Evolutionary conservation across 1,140 invertebrate species (phyloP).

Genomic region (Portunus trituberculatus): DNA sequence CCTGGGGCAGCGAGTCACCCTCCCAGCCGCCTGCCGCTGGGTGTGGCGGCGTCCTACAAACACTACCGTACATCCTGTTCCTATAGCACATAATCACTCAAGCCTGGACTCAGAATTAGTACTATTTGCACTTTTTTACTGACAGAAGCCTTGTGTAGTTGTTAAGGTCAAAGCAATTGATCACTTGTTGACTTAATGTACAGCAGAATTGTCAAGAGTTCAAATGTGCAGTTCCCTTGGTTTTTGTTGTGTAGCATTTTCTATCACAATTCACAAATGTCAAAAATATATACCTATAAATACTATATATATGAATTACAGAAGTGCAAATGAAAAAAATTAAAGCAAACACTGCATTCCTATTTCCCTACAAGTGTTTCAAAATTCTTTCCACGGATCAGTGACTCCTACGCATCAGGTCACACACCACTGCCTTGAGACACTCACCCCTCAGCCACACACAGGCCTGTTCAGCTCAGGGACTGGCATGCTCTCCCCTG

Average conservation of each 20-base stretch:
- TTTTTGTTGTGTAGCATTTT: constrained; percentile 22
- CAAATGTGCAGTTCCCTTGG: constrained; percentile 10
- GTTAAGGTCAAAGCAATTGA: constrained; percentile 12
- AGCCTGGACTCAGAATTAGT: not conserved
- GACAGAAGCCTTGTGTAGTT: constrained; percentile 20
- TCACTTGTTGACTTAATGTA: not conserved
- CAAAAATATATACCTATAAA: too few species aligned
- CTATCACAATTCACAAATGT: not conserved
- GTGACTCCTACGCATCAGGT: not conserved
- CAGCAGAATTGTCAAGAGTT: not conserved
- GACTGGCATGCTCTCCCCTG: not conserved
- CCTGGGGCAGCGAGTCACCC: not conserved
- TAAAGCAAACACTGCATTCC: not conserved
- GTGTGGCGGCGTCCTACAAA: not conserved
- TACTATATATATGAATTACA: not conserved
- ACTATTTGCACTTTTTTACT: constrained; percentile 13
- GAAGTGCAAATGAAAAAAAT: not conserved
- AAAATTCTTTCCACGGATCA: not conserved
- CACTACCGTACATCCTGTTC: not conserved
- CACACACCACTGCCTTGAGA: not conserved
- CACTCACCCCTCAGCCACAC: not conserved
- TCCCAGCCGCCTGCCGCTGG: not conserved
- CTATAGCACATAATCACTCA: not conserved
- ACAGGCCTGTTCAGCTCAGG: not conserved
- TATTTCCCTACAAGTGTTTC: not conserved